Evolutionary conservation across 1,140 invertebrate genomes (phyloP), one percentile per base, ranked within the genome.

Genomic region (Dysdera silvatica): DNA sequence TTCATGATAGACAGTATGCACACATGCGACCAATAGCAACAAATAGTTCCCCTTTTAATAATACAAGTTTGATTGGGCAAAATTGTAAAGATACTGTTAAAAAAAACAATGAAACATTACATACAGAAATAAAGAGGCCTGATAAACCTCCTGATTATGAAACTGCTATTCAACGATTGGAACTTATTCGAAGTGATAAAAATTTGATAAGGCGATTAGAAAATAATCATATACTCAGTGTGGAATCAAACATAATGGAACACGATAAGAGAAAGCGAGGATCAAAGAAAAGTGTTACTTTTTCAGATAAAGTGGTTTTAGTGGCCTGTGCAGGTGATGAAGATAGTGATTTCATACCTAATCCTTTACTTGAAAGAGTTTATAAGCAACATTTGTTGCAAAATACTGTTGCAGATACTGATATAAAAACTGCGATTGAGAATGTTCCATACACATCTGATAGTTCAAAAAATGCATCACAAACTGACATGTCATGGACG

Each of bases 241-340:
- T 62, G 20, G 60, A 62, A 49, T 43, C 33, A 2, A n/a, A n/a
- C n/a, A 54, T 61, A 32, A 14, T 60, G 6, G 49, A 57, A 20
- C 45, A 69, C 31, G 52, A 47, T n/a, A 70, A 66, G 54, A 73
- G 70, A 52, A 71, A 71, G 41, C 70, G 68, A 26, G 65, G 63
- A 12, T 45, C 52, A n/a, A 94, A 94, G 80, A 94, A 94, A 74
- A 91, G 88, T 68, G 91, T 95, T 2, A 92, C 90, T 0, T 95
- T 95, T 74, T 93, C 90, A 70, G 90, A 95, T 73, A 88, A 93
- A 76, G 90, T 95, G 0, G 89, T 91, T 59, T 77, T 94, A 31
- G 91, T 94, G 16, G 89, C 90, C 4, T 91, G 89, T 18, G 90
- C 91, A 0, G 86, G 90, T 68, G 89, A 91, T 74, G 87, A 89